phyloP scores from a whole-genome alignment of 1,140 invertebrate genomes.

The Drusus annulatus region DNA sequence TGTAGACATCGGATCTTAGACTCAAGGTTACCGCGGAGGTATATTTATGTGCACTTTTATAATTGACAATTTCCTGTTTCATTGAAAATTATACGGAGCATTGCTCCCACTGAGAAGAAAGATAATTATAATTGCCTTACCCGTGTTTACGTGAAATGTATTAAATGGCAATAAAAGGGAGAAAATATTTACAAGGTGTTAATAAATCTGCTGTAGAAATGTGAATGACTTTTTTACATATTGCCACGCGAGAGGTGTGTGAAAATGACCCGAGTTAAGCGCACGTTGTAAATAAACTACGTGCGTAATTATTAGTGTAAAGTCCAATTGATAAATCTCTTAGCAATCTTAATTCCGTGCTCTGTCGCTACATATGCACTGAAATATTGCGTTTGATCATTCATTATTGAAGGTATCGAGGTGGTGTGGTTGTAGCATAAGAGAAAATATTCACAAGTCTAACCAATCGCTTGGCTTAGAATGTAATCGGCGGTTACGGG shows the following conservation, averaged over 20 bases:
- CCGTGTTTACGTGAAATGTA: no score
- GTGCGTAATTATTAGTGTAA: constrained; percentile 7
- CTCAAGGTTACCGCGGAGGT: no score
- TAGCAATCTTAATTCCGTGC: not conserved
- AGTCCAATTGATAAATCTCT: no score
- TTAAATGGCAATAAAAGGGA: not conserved
- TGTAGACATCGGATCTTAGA: no score
- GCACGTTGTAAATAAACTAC: constrained; percentile 8
- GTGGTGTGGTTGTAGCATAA: not conserved
- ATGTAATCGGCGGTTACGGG: constrained; percentile 1
- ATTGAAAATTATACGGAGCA: not conserved
- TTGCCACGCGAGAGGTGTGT: not conserved
- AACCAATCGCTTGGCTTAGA: not conserved
- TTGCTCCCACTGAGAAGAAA: not conserved
- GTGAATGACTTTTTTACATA: not conserved
- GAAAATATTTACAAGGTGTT: not conserved
- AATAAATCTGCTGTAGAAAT: not conserved
- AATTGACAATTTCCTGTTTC: not conserved
- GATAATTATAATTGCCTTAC: no score
- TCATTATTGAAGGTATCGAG: not conserved
- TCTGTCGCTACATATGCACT: not conserved
- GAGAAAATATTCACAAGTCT: constrained; percentile 9
- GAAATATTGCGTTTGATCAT: not conserved
- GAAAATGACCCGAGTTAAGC: no score
- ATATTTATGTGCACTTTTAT: no score